Evolutionary conservation across 2,888 invertebrate species (phyloP).

Genomic region (Orchesella flavescens): DNA sequence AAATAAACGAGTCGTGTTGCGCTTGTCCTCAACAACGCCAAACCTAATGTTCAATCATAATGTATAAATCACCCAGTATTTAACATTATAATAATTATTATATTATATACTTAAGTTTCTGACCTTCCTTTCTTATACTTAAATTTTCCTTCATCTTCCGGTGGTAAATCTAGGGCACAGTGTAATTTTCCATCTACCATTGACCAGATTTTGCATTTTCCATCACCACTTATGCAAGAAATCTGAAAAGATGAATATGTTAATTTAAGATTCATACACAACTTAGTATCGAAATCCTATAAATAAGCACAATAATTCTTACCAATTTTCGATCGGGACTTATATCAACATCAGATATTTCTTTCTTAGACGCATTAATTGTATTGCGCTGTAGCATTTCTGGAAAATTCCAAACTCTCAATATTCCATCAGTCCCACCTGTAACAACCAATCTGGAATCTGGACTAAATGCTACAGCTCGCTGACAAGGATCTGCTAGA

Average conservation of each 20-base stretch:
- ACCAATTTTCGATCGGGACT: conserved; percentile 83
- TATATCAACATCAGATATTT: conserved; percentile 95
- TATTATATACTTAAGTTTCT: too few species aligned
- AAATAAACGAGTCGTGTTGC: conserved; percentile 81
- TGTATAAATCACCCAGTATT: background rate
- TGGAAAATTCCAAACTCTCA: conserved; percentile 92
- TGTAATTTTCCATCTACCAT: conserved; percentile 79
- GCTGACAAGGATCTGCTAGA: conserved; percentile 86
- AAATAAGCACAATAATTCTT: conserved; percentile 39
- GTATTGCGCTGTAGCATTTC: conserved; percentile 82
- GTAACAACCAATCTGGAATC: conserved; percentile 89
- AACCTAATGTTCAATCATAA: conserved; percentile 76
- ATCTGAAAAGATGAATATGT: conserved; percentile 76
- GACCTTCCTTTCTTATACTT: conserved; percentile 87
- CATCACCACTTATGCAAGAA: conserved; percentile 91
- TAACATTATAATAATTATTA: background rate
- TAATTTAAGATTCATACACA: background rate
- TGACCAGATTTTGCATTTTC: conserved; percentile 87
- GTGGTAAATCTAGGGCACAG: conserved; percentile 83
- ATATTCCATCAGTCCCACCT: conserved; percentile 90
- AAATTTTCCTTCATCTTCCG: conserved; percentile 85
- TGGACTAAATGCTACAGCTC: conserved; percentile 87
- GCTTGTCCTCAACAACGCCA: conserved; percentile 82
- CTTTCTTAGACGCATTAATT: conserved; percentile 87
- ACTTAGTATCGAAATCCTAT: too few species aligned